Evolutionary conservation across 2,797 vertebrate species (phyloP), one percentile per base, ranked within the genome.

Genomic region (Notolabrus celidotus): DNA sequence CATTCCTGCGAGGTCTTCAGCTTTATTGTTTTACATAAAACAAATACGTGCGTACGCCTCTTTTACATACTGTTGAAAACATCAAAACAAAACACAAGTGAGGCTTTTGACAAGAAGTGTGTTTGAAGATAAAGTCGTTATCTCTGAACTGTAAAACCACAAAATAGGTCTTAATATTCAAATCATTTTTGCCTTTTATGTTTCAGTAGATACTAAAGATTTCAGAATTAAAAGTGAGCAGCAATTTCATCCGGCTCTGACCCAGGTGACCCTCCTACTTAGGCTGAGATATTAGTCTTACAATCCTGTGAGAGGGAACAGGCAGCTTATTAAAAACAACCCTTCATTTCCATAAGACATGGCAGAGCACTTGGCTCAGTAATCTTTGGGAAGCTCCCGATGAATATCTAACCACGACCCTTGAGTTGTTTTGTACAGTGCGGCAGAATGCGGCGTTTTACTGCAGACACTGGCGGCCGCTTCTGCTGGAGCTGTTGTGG

Each of bases 161-260:
- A 42, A 50, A 67, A 61, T 61, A 62, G 19, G 31, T 87, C 60
- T 63, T 86, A 58, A 76, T 80, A 80, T 84, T 82, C 50, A 77
- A 80, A 78, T 76, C 23, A 14, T 57, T 65, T 77, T 65, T 70
- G 42, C 59, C 45, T 82, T 80, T 80, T 12, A 67, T 82, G 77
- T 85, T 90, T 88, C 78, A 88, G 72, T 75, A 88, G 86, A 91
- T 93, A 86, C 75, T 60, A 75, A 86, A 83, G 80, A 90, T 91
- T 91, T 92, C 38, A 15, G 81, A 89, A 93, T 92, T 91, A 92
- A 86, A 92, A 86, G 78, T 84, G 74, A 86, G 86, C 85, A 77
- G 91, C 90, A 92, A 91, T 94, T 94, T 94, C 80, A 93, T 91
- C 89, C 89, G 80, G 78, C 75, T 71, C 76, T 92, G 88, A 93